Conservation (phyloP, 2,888 invertebrate species). For the Coelopa pilipes region DNA sequence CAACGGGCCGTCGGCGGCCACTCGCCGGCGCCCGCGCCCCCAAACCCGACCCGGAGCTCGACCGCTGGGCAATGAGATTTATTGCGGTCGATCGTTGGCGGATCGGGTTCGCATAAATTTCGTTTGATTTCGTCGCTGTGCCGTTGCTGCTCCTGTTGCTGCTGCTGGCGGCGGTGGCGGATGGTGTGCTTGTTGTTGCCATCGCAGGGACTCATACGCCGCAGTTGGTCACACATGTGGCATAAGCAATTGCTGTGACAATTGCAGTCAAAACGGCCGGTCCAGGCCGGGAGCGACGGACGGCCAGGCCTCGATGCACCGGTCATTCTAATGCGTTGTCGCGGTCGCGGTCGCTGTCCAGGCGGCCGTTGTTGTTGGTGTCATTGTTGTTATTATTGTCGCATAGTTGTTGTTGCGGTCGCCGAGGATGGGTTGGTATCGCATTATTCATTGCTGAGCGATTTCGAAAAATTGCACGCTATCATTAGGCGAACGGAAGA, state of each 20-base stretch:
- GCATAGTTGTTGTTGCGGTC: neutral
- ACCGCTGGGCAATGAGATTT: conserved; percentile 53
- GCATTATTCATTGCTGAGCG: conserved; percentile 24
- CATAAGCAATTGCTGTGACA: conserved; percentile 35
- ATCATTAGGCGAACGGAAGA: conserved; percentile 25
- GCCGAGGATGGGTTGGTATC: neutral
- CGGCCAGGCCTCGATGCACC: conserved; percentile 9
- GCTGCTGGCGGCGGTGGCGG: conserved; percentile 32
- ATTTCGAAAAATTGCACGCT: conserved; percentile 28
- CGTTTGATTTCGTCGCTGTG: conserved; percentile 42
- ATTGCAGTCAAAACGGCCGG: conserved; percentile 38
- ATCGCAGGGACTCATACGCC: conserved; percentile 8
- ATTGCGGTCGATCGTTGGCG: conserved; percentile 57
- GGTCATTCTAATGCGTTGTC: conserved; percentile 28
- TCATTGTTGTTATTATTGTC: neutral
- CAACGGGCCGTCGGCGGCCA: conserved; percentile 35
- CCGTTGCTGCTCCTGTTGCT: conserved; percentile 34
- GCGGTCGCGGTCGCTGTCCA: neutral
- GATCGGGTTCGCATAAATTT: conserved; percentile 51
- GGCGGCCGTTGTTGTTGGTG: neutral
- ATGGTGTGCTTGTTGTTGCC: conserved; percentile 35
- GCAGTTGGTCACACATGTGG: conserved; percentile 36
- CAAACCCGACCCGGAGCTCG: too few species aligned
- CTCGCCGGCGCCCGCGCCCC: neutral
- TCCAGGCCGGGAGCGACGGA: conserved; percentile 42